Evolutionary conservation across 1,140 invertebrate genomes (phyloP).

Genomic region (Drosophila prosaltans): DNA sequence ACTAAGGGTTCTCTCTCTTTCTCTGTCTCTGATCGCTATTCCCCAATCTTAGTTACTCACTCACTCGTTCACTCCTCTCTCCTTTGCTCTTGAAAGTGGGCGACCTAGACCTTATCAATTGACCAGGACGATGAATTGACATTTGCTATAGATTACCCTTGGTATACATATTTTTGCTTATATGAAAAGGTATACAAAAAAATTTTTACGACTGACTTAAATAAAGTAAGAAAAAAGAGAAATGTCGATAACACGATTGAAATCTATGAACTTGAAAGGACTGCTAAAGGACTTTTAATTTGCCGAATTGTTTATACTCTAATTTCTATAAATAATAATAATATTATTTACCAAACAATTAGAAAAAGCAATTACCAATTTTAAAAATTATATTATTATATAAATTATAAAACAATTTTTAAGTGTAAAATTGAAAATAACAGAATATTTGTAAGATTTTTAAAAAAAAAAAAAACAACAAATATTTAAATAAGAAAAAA

Average conservation of each 20-base stretch:
- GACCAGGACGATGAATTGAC: slow-evolving; percentile 35
- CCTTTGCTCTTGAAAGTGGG: slow-evolving; percentile 43
- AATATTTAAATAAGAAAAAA: too few species aligned
- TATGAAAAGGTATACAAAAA: not conserved
- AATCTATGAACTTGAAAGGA: not conserved
- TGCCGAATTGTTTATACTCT: not conserved
- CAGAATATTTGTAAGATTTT: too few species aligned
- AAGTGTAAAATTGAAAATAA: too few species aligned
- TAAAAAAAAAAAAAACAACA: too few species aligned
- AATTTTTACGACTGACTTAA: not conserved
- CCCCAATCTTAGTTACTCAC: too few species aligned
- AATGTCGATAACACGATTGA: not conserved
- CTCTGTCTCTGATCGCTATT: slow-evolving; percentile 14
- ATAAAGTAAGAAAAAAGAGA: not conserved
- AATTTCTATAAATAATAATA: not conserved
- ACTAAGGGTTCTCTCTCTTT: not conserved
- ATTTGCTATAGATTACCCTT: slow-evolving; percentile 32
- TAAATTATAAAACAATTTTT: too few species aligned
- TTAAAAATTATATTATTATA: too few species aligned
- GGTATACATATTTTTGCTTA: not conserved
- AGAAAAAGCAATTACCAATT: too few species aligned
- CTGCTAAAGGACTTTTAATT: not conserved
- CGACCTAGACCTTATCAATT: slow-evolving; percentile 62
- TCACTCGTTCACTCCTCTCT: not conserved
- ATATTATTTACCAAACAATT: too few species aligned